Percentiles rank a stretch among this genome's conserved stretches.
These are phyloP conservation scores for Ditula angustiorana DNA, from an alignment of 2,888 invertebrate species.

Conservation along the genomic window DNA sequence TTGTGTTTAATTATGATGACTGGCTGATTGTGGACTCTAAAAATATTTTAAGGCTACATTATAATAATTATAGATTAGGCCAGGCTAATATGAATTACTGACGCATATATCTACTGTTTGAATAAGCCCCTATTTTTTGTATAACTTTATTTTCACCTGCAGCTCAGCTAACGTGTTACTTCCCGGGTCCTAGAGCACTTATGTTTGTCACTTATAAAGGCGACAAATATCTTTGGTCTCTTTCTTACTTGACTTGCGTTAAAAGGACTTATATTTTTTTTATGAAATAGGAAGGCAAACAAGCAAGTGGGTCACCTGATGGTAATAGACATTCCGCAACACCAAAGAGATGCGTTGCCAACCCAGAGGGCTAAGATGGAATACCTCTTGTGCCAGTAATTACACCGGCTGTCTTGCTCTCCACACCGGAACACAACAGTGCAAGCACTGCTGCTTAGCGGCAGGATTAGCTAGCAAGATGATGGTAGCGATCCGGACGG, in stretches of 20 bases:
- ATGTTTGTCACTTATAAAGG: background rate
- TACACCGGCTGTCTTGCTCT: no score
- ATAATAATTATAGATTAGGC: slow-evolving; percentile 74
- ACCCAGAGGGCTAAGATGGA: no score
- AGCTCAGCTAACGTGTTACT: slow-evolving; percentile 16
- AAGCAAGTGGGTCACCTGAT: no score
- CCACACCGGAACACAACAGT: no score
- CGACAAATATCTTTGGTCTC: background rate
- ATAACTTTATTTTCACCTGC: slow-evolving; percentile 34
- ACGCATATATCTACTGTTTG: slow-evolving; percentile 40
- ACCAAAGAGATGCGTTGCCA: no score
- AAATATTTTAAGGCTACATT: slow-evolving; percentile 73
- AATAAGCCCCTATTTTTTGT: slow-evolving; percentile 17
- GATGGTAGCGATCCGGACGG: no score
- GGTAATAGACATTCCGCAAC: no score
- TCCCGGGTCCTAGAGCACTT: background rate
- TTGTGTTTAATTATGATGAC: slow-evolving; percentile 79
- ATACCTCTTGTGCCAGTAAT: no score
- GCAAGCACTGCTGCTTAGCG: no score
- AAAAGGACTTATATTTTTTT: no score
- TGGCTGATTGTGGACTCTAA: slow-evolving; percentile 64
- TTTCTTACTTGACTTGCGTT: background rate
- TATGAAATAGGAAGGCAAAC: no score
- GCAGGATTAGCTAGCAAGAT: no score
- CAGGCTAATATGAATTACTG: slow-evolving; percentile 54